Base-by-base conservation (phyloP, 2,797 vertebrate genomes). In the Poliocrania exsul region DNA sequence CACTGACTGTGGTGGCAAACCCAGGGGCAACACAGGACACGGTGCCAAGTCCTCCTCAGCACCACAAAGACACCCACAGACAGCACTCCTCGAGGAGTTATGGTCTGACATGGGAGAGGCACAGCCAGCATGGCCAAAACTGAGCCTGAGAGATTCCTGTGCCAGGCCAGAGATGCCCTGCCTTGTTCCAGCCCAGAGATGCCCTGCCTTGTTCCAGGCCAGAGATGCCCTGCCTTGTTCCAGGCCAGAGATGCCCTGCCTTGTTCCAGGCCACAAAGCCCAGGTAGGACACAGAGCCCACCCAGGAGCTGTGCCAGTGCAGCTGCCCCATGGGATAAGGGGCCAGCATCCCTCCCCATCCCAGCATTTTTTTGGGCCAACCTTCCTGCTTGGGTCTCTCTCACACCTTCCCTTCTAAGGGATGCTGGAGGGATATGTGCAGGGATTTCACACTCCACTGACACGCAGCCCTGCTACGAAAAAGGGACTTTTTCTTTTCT, bases 401-500 rank as follows among this genome's bases (percentile, higher is more conserved):
- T 71, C 75, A 42, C 87, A 42, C 49, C 56, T 49, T 66, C 64
- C 89, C 81, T 75, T 80, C 54, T 77, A 67, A 70, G 83, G 62
- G 66, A 72, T 42, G 37, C 62, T 10, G 15, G 2, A 49, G 70
- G 25, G 40, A 9, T 62, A 42, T 31, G 13, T 6, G 49, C 25
- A 40, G 73, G 71, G 86, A 40, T 77, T 81, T 87, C 81, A 79
- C 84, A 54, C 12, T 85, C 38, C 67, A 5, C 62, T 49, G 78
- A 46, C 84, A 50, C 9, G 2, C 54, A 81, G 86, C 61, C 57
- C 5, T 16, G 51, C 83, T 81, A 65, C 1, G 0, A 54, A 67
- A 86, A 86, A 71, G 31, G 31, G 66, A 19, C 29, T 51, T 88
- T 70, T 83, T 78, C 73, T 88, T 78, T 94, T 81, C 81, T 84